Base-by-base conservation (phyloP, 2,797 vertebrate genomes). In the Pygocentrus nattereri region DNA sequence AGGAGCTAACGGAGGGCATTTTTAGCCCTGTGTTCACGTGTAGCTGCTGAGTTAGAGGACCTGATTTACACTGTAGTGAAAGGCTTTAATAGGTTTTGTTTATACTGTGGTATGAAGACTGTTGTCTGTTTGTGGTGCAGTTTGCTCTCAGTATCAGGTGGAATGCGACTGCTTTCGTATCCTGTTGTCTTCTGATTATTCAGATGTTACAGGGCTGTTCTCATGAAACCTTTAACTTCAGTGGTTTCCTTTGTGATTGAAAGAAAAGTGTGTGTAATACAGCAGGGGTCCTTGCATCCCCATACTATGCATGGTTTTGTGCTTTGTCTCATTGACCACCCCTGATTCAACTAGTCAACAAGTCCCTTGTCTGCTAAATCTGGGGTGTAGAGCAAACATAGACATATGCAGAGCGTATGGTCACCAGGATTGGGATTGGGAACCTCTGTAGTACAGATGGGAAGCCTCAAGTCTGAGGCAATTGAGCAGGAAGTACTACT, bases 11-110 rank as follows among this genome's bases (percentile, higher is more conserved):
- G 0, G 12, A 76, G 47, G 16, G 34, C 19, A 23, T 13, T 76
- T 76, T 65, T 54, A 71, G 19, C 31, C 11, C 41, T 27, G 41
- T 38, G 16, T 81, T 50, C 62, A 7, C n/a, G 41, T 76, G 6
- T 41, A 50, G 41, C 5, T 62, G 30, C 54, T 25, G n/a, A 27
- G 19, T 4, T 11, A n/a, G 65, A 38, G 0, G 49, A 58, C 68
- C 5, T 16, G 18, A 30, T 65, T 75, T 69, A 25, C 5, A 16
- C 8, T 8, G 11, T 65, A 3, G 12, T 7, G 16, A 47, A 49
- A 65, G 62, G 30, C 25, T 13, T 19, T 44, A 44, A 44, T 3
- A 10, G 47, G 34, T 2, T 54, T 34, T 27, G 11, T 30, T 52
- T 30, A 6, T 31, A 5, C 25, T 64, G 0, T 13, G 23, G 1